Evolutionary conservation across 2,888 invertebrate species (phyloP), one percentile per base, ranked within the genome.

Genomic region (Chloroclysta siterata): DNA sequence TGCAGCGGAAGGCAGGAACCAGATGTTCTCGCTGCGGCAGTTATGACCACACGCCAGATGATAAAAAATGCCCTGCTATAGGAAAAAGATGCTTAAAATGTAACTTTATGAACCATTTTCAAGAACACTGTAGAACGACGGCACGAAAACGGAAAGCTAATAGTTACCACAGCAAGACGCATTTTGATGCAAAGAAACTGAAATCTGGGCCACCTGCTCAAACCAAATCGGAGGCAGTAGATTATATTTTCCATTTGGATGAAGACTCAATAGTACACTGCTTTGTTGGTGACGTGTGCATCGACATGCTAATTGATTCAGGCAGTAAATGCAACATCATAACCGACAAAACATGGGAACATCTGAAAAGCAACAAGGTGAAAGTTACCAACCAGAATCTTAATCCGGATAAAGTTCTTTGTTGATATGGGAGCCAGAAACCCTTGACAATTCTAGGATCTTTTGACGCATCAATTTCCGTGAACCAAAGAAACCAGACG

Each of bases 231-330:
- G n/a, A n/a, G n/a, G n/a, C n/a, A 36, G 8, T 36, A 6, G 33
- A 36, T 36, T 36, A 36, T 7, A 36, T 36, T 44, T 55, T 55
- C 50, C 44, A 52, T 46, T 6, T 52, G 7, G 44, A 17, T 33
- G 33, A 47, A 36, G 52, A 52, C 39, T 39, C 36, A 58, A 50
- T 17, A 44, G 50, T 56, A 10, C 39, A 51, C 52, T 61, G 55
- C 15, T 3, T 46, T 13, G 17, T 52, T 17, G 52, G 52, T 39
- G 52, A 22, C 39, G 39, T 39, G 0, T 17, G 17, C 17, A 39
- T 52, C 22, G 39, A 52, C 5, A 52, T 52, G 39, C 17, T 52
- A 22, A 39, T 52, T 39, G 52, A 52, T 52, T 52, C 52, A 2
- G 39, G 52, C 22, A 17, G 39, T 39, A 39, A 52, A 39, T 39